Base-by-base conservation (phyloP, 2,888 invertebrate species). In the Phasia obesa region DNA sequence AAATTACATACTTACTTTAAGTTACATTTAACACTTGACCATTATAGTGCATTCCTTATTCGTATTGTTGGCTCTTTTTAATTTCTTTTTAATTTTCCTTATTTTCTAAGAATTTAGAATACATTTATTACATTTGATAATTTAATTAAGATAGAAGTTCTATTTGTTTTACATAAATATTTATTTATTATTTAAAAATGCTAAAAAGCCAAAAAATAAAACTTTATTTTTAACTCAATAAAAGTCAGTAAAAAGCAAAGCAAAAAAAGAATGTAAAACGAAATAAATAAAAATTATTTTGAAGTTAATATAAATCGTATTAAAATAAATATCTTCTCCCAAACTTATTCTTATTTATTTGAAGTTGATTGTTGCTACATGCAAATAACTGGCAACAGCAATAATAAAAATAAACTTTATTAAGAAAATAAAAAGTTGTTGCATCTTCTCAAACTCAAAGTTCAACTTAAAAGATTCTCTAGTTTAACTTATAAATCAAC, bases 261-360 rank as follows among this genome's bases (percentile, higher is more conserved):
- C 27, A n/a, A 51, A 23, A 17, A 13, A 47, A 65, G 38, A 51
- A 15, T 6, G 38, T 21, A 5, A 51, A 59, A 51, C 3, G 51
- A 62, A 75, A 62, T n/a, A 51, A 27, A 74, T 38, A 60, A 62
- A 51, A 65, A 59, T 51, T 59, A 53, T 67, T 70, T 11, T 11
- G 53, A 15, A 73, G 65, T 59, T 75, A 38, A 23, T 49, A 70
- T 42, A 75, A 75, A 80, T 70, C 57, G 62, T 57, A 64, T 75
- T 81, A 75, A 79, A 70, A 49, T 57, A 75, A 70, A 81, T 70
- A 57, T 64, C 44, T 47, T 47, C 44, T 17, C 5, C 17, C 3
- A 17, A 7, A 17, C 17, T 6, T 44, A 11, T 4, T n/a, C n/a
- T n/a, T n/a, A n/a, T n/a, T 38, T 13, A 11, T 38, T 11, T 2